Base-by-base conservation (phyloP, 1,140 invertebrate species). In the Drosophila sulfurigaster region DNA sequence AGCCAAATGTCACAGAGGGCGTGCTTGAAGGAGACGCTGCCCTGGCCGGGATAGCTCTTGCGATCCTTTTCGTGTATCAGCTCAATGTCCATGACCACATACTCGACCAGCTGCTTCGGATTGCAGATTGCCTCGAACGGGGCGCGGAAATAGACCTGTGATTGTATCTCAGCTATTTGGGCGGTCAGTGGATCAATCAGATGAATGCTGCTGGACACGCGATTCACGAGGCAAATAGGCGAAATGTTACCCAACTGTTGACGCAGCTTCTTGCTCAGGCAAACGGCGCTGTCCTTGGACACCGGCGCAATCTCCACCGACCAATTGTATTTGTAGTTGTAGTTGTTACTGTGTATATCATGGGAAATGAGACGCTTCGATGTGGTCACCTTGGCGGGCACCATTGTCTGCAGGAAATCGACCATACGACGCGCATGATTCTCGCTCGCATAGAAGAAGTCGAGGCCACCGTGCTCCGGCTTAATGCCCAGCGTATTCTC, bases 321-420 rank as follows among this genome's bases (percentile, higher is more conserved):
- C 93, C 95, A 97, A 41, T 96, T 96, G 89, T 96, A 97, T 93
- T 99, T 99, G 93, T 99, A 99, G 93, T 99, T 99, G 93, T 97
- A 99, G 38, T 96, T 95, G 91, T 99, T 99, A 91, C 96, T 99
- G 92, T 98, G 97, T 35, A 98, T 97, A 93, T 99, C 99, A 91
- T 99, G 99, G 1, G 99, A 99, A 78, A 99, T 97, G 8, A 99
- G 94, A 89, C 99, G 98, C 93, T 99, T 98, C 0, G 98, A 98
- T 82, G 97, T 96, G 68, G 96, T 95, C 92, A 96, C 96, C 89
- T 96, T 96, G 85, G 95, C 96, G 1, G 99, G 99, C 54, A 99
- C 95, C 69, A 98, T 96, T 11, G 97, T 94, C 62, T 94, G 93
- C 1, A 99, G 93, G 91, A 99, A 99, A 87, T 99, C 98, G 3